Evolutionary conservation across 2,113 vertebrate genomes (phyloP), one percentile per base, ranked within the genome.

Genomic region (Anarhynchus alexandrinus): DNA sequence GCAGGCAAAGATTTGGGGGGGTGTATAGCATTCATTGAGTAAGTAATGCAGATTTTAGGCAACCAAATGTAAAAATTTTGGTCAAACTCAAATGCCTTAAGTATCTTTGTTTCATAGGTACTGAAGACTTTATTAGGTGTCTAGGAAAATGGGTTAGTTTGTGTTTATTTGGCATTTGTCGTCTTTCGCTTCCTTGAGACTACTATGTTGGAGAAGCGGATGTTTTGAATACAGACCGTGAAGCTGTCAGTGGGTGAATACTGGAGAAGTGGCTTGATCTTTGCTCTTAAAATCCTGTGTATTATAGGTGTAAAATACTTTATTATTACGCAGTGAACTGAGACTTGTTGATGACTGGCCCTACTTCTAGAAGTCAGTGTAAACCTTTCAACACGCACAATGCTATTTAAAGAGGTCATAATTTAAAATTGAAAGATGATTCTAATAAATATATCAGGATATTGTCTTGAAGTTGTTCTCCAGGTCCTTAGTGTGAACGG

Each of bases 181-280:
- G 73, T 42, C 70, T 20, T 83, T 38, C 4, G 4, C 34, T 72
- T 40, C 61, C 71, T 32, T 3, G 1, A 58, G 27, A 13, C 49
- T 23, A 1, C 11, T 22, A 14, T 0, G 0, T n/a, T 19, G 27
- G n/a, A 49, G 27, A n/a, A 52, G 30, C 5, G 1, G n/a, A 3
- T 10, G 12, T 58, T 87, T 40, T 62, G 29, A 42, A 12, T n/a
- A 4, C 23, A 12, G 14, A 15, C 34, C 34, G 0, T 12, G 47
- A 43, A 55, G 43, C 51, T 81, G 34, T 47, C 29, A 15, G 0
- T 18, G 49, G 23, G 51, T 49, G 23, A 62, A 4, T 5, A 0
- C 12, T 80, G 79, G 55, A 36, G 51, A 45, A 54, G 29, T 9
- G n/a, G 14, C 36, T 92, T 11, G 1, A 5, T 74, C 32, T n/a